A percentile compares a stretch with the other conserved stretches of the same genome.
Conservation (phyloP, 2,797 vertebrate species). For the Cyclura pinguis region DNA sequence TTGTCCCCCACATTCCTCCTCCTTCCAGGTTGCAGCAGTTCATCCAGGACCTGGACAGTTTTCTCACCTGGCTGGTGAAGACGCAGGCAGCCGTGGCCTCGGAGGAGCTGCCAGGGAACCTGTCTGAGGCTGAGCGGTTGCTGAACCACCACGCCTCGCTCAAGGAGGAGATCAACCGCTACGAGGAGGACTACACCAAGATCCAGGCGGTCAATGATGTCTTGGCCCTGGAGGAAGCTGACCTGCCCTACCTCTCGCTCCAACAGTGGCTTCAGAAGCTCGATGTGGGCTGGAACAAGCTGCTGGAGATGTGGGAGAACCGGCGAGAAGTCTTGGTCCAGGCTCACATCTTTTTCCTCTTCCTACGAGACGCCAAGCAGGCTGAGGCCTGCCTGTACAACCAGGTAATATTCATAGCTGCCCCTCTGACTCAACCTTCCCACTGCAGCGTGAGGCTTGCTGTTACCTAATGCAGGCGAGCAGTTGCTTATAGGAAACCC, state of each 20-base stretch:
- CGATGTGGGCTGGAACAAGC: conserved; percentile 93
- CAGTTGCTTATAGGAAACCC: too few relatives aligned
- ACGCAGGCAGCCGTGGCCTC: conserved; percentile 87
- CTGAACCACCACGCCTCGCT: conserved; percentile 89
- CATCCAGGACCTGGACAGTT: conserved; percentile 92
- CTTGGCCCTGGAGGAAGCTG: conserved; percentile 87
- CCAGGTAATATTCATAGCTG: conserved; percentile 81
- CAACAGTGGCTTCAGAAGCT: conserved; percentile 96
- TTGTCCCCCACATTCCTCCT: too few relatives aligned
- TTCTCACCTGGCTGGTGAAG: conserved; percentile 93
- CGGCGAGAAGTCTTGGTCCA: conserved; percentile 90
- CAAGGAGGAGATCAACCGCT: conserved; percentile 93
- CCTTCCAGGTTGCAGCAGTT: conserved; percentile 87
- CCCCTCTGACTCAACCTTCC: too few relatives aligned
- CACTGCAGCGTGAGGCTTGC: neutral
- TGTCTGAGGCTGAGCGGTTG: conserved; percentile 88
- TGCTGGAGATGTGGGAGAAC: conserved; percentile 93
- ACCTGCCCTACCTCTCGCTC: conserved; percentile 87
- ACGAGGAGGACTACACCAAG: conserved; percentile 91
- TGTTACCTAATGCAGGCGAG: too few relatives aligned
- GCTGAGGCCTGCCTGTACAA: conserved; percentile 87
- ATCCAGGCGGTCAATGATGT: conserved; percentile 92
- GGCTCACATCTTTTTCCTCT: conserved; percentile 93
- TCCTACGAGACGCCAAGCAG: conserved; percentile 90
- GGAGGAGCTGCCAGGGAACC: conserved; percentile 84